Evolutionary conservation across 2,888 invertebrate genomes (phyloP), one percentile per base, ranked within the genome.

Genomic region (Caradrina clavipalpis): DNA sequence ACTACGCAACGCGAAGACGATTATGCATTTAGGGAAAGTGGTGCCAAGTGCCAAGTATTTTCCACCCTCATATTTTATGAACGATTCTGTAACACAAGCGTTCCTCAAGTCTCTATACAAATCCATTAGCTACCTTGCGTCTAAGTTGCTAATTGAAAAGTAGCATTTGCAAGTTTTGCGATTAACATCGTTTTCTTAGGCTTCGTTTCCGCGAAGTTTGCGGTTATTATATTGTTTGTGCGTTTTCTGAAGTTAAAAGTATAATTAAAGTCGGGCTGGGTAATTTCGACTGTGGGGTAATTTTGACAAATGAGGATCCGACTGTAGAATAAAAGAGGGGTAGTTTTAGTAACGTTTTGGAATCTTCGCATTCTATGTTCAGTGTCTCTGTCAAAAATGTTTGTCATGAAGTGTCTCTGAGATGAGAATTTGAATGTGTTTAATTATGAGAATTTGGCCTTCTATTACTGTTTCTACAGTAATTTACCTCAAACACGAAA

Each of bases 51-150:
- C 64, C 73, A 63, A 74, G 80, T 57, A 47, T 60, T 62, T 63
- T 69, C 56, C 50, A 31, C 49, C 15, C 53, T 69, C 75, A 79
- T 79, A 78, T 70, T 66, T 75, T 70, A 75, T 79, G 59, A n/a
- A 63, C 39, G 39, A 57, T 63, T 73, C 59, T 78, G 55, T 42
- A 67, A 39, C 60, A n/a, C 26, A 31, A 68, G 19, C n/a, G 62
- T 63, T 57, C n/a, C 51, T 55, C 22, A 62, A 68, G 49, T 39
- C 31, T 63, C 39, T 42, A 61, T 7, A 67, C 50, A 67, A 75
- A 67, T 81, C 66, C 45, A 70, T 74, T 78, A 81, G 60, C 47
- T 58, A 39, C 56, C 59, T 61, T 50, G 50, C 35, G 39, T n/a
- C 54, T 55, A 61, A 69, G 61, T 75, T 55, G 61, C 39, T 72